Percentiles rank a stretch among this genome's conserved stretches.
These are phyloP conservation scores for Dione vanillae DNA, from an alignment of 2,888 invertebrate genomes.

Conservation along the genomic window DNA sequence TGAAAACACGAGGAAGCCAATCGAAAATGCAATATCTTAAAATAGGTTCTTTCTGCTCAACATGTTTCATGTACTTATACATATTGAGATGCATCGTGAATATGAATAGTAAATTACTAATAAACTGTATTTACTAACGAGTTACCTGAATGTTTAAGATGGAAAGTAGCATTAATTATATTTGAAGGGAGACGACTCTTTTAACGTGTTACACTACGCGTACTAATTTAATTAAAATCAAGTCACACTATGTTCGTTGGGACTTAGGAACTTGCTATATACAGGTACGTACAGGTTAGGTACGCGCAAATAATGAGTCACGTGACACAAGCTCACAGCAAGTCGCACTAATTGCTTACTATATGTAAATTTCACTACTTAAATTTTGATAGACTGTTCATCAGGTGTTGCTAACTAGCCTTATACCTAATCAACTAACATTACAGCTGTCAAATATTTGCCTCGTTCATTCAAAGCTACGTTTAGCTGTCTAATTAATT, in stretches of 20 bases:
- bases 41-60: no score
- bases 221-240: slow-evolving; percentile 46
- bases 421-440: background rate
- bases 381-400: background rate
- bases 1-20: no score
- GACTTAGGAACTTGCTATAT: slow-evolving; percentile 40
- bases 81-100: no score
- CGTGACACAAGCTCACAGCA: slow-evolving; percentile 41
- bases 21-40: no score
- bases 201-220: slow-evolving; percentile 14
- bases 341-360: slow-evolving; percentile 28
- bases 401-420: background rate
- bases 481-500: no score
- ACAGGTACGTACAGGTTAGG: slow-evolving; percentile 44
- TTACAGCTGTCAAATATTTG: no score
- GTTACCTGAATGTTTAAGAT: background rate
- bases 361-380: slow-evolving; percentile 3
- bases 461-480: no score
- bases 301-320: slow-evolving; percentile 48
- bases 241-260: slow-evolving; percentile 39
- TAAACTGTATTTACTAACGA: background rate
- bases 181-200: background rate
- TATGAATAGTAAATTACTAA: background rate
- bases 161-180: background rate
- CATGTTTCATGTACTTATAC: no score